Evolutionary conservation across 1,140 invertebrate genomes (phyloP), one percentile per base, ranked within the genome.

Genomic region (Dreissena polymorpha): DNA sequence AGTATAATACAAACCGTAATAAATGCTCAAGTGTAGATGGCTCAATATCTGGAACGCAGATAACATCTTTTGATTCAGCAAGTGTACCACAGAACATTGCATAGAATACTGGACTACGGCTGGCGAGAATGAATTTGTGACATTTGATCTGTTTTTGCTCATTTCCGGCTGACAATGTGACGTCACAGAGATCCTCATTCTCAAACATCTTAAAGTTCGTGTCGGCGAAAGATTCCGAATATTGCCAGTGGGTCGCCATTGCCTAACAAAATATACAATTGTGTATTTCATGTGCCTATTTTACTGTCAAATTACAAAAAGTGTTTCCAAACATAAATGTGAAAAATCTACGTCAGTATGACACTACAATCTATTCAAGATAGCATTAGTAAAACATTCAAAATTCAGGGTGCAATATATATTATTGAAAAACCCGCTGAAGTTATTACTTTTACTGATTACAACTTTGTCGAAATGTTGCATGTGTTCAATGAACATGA

Each of bases 101-200:
- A 91, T 96, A 96, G 91, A 97, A 97, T 3, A 97, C 96, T 3
- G 95, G 95, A 91, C 95, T 96, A 16, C 96, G 96, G 63, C 96
- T 95, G 12, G 96, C 95, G 5, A 97, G 90, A 6, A 97, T 95
- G 90, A 97, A 96, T 90, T 96, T 96, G 87, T 97, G 96, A 0
- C 96, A 96, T 7, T 96, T 96, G 83, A 97, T 96, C 57, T 95
- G 92, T 64, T 83, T 39, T 53, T 86, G 88, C 95, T 94, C 73
- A n/a, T 77, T 81, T 64, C 78, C 87, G 60, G 89, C 68, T 14
- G 73, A 27, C 65, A 89, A 82, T 21, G 84, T 76, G 63, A 90
- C 86, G 83, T 89, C 81, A 88, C 86, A 86, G 55, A 77, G 77
- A 13, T 85, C 50, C 60, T 88, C 55, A 67, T 88, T 76, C 27